Evolutionary conservation across 2,888 invertebrate genomes (phyloP).

Genomic region (Lasioglossum villosulum): DNA sequence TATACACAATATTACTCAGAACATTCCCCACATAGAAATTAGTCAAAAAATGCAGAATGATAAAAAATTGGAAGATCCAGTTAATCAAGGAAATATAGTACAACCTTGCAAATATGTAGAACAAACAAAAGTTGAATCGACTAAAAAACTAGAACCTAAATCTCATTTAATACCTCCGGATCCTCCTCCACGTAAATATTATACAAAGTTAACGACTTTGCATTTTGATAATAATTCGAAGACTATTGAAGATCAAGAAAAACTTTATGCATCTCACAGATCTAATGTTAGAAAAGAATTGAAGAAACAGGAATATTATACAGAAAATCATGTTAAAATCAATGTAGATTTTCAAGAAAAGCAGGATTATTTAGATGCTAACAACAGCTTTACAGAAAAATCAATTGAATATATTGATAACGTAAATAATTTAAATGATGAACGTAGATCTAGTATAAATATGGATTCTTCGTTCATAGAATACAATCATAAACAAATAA

Average conservation of each 20-base stretch:
- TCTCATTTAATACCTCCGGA: constrained; percentile 83
- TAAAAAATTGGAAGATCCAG: constrained; percentile 29
- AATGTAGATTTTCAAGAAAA: constrained; percentile 61
- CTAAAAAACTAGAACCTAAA: constrained; percentile 83
- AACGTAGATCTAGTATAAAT: constrained; percentile 51
- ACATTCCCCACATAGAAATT: constrained; percentile 44
- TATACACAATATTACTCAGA: constrained; percentile 47
- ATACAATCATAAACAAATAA: constrained; percentile 68
- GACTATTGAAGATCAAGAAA: constrained; percentile 62
- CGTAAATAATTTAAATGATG: constrained; percentile 54
- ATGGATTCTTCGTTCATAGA: constrained; percentile 59
- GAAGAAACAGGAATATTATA: constrained; percentile 56
- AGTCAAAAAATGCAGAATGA: constrained; percentile 41
- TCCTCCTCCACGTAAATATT: constrained; percentile 85
- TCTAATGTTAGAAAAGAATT: constrained; percentile 64
- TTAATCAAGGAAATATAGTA: constrained; percentile 30
- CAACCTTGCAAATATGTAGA: constrained; percentile 65
- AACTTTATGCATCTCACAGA: constrained; percentile 68
- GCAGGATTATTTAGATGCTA: constrained; percentile 71
- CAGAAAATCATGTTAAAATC: constrained; percentile 50
- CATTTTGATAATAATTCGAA: constrained; percentile 46
- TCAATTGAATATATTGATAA: constrained; percentile 77
- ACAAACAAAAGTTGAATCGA: constrained; percentile 64
- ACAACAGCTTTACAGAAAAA: constrained; percentile 75
- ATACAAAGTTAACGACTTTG: constrained; percentile 75